phyloP scores from a whole-genome alignment of 2,888 invertebrate genomes.

The Neoscelio sp. region DNA sequence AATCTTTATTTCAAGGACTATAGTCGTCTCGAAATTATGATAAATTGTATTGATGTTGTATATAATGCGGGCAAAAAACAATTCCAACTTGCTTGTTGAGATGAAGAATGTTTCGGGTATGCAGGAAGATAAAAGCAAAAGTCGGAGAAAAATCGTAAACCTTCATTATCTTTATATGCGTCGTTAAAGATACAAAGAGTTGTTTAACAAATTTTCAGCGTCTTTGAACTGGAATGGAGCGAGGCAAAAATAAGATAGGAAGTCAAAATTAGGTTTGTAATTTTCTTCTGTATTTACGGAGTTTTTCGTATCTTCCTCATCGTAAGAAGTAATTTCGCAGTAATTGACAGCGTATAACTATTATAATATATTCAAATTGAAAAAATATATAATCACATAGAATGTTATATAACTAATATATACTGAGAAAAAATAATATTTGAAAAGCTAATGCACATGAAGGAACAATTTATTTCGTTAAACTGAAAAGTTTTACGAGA shows the following conservation, averaged over 20 bases:
- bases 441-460: too few species aligned
- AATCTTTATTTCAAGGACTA: too few species aligned
- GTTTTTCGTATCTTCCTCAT: slow-evolving; percentile 4
- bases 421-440: too few species aligned
- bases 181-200: slow-evolving; percentile 29
- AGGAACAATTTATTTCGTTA: too few species aligned
- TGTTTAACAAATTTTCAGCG: slow-evolving; percentile 24
- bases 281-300: background rate
- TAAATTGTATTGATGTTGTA: slow-evolving; percentile 10
- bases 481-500: too few species aligned
- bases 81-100: slow-evolving; percentile 6
- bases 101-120: slow-evolving; percentile 12
- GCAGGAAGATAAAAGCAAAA: slow-evolving; percentile 2
- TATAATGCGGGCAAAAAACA: slow-evolving; percentile 1
- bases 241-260: slow-evolving; percentile 12
- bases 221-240: slow-evolving; percentile 14
- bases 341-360: slow-evolving; percentile 8
- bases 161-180: slow-evolving; percentile 33
- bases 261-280: slow-evolving; percentile 8
- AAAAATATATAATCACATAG: background rate
- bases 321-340: slow-evolving; percentile 7
- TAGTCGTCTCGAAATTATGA: slow-evolving; percentile 12
- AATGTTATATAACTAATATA: too few species aligned
- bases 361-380: slow-evolving; percentile 1
- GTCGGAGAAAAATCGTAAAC: slow-evolving; percentile 32